Evolutionary conservation across 2,888 invertebrate species (phyloP), one percentile per base, ranked within the genome.

Genomic region (Tuberolachnus salignus): DNA sequence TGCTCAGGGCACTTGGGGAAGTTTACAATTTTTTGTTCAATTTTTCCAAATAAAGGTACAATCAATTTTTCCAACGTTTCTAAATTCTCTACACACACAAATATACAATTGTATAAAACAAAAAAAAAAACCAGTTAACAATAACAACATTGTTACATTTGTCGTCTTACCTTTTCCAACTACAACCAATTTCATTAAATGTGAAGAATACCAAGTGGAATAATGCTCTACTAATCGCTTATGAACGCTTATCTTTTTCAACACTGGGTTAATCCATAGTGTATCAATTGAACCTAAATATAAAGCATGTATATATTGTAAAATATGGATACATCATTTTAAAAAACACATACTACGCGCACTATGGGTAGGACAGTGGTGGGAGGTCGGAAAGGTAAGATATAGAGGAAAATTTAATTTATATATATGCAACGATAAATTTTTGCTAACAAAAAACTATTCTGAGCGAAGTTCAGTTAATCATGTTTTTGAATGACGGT

Each of bases 11-110:
- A 98, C 8, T 86, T 84, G 0, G 94, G 92, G 2, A 91, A 87
- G 10, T 86, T 85, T 0, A 94, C 90, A 80, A 90, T 87, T 83
- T 91, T 92, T 86, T 98, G 94, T 83, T 89, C 87, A 1, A 97
- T 93, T 66, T 86, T 87, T 0, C 90, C 88, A 87, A 98, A 97
- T 81, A 94, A 88, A 0, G 90, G 87, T 0, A 92, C 89, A 0
- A 94, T 92, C 87, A 95, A 89, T 42, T 88, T 87, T 85, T 95
- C 93, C 61, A 98, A 86, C 75, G 95, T 93, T 85, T 98, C 94
- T 44, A 98, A 87, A 26, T 90, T 89, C 86, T 98, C 97, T 57
- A 16, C 2, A 57, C 21, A 57, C n/a, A 57, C 3, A 23, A 26
- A 6, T 57, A 14, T 9, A 16, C 13, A n/a, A 57, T 57, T 94